phyloP scores from a whole-genome alignment of 2,888 invertebrate species.

The Himalopsyche kuldschensis region DNA sequence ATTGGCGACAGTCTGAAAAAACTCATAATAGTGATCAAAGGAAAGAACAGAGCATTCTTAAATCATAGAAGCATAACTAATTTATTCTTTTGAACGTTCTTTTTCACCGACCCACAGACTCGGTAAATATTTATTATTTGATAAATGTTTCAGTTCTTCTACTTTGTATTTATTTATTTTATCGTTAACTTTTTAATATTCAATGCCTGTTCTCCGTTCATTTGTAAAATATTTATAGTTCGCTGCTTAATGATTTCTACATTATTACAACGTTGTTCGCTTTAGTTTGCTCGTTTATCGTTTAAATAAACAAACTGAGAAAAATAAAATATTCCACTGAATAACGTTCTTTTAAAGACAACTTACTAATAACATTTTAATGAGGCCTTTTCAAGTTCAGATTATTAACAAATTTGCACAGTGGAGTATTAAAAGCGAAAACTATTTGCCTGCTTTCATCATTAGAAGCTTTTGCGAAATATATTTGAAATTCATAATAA shows the following conservation, averaged over 20 bases:
- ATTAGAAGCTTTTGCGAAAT: no score
- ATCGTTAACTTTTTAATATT: neutral
- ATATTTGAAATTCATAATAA: no score
- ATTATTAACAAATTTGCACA: neutral
- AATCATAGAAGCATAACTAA: neutral
- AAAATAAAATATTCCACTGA: neutral
- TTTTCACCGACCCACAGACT: neutral
- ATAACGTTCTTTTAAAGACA: no score
- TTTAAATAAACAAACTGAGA: neutral
- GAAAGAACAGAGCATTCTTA: neutral
- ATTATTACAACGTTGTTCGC: neutral
- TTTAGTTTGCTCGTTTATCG: neutral
- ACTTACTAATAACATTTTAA: no score
- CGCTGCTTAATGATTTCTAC: neutral
- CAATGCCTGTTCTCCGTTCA: neutral
- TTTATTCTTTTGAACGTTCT: neutral
- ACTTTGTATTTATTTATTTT: neutral
- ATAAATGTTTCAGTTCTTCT: neutral
- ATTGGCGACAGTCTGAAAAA: constrained; percentile 12
- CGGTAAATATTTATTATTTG: neutral
- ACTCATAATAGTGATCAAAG: constrained; percentile 15
- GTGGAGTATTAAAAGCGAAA: neutral
- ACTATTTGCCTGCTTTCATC: no score
- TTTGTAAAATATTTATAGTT: neutral
- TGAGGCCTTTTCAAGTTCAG: no score